Base-by-base conservation (phyloP, 2,797 vertebrate genomes). In the Arnoldichthys spilopterus region DNA sequence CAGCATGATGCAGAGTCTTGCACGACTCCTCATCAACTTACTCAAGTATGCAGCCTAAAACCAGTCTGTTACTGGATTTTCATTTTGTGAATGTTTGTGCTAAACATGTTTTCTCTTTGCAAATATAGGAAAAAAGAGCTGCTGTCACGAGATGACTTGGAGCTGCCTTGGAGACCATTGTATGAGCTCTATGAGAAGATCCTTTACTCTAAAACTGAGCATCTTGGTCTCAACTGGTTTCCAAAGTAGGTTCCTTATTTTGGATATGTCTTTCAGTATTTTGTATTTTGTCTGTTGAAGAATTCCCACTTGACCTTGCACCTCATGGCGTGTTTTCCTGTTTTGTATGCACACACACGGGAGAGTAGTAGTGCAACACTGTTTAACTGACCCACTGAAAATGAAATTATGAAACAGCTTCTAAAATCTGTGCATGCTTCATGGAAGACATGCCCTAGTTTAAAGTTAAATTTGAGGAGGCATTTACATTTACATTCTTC, bases 211-310 rank as follows among this genome's bases (percentile, higher is more conserved):
- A 99, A 99, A 91, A 97, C 96, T 0, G 98, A 99, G 87, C 97
- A 98, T 87, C 96, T 99, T 54, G 97, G 97, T 82, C 95, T 99
- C 88, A 95, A 97, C 90, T 98, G 98, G 96, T 98, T 98, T 91
- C 98, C 98, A 83, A 99, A 96, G 98, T 99, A 96, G 91, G 95
- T 90, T 13, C 12, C 34, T 66, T 20, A 8, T 3, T 74, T 49
- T 61, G 20, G 37, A 58, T 51, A 18, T 47, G 18, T 0, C 49
- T 1, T 22, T 22, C 8, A 51, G 18, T 30, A 0, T 30, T 24
- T 15, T 24, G 51, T 3, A 28, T 43, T 58, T 51, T 67, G 16
- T 20, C 43, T 64, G 13, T 56, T 45, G n/a, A 72, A 64, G 12
- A 49, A 53, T 74, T 32, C 37, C n/a, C 20, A 51, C 34, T 28